Evolutionary conservation across 2,113 vertebrate species (phyloP), one percentile per base, ranked within the genome.

Genomic region (Rhineura floridana): DNA sequence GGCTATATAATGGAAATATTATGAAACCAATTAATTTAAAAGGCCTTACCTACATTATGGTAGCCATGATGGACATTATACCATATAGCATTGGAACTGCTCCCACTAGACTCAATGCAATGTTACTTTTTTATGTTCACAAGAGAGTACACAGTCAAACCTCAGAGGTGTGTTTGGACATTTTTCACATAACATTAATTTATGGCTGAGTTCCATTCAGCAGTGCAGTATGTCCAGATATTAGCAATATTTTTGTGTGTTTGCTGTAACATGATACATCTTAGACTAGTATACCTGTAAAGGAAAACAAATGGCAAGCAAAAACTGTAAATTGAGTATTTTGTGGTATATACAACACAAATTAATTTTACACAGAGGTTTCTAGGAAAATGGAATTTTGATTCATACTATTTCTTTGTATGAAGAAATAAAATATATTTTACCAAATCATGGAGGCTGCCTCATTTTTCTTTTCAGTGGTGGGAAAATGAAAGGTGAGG

Each of bases 391-490:
- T 97, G 97, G 96, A 98, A 98, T 98, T 98, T 97, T 98, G 97
- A 96, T 98, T 98, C 98, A 98, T 98, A 98, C 98, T 96, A 97
- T 98, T 98, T 97, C 98, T 98, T 99, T 99, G 98, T 99, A 98
- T 98, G 98, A 98, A 98, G 95, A 98, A 99, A 99, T 98, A 99
- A 99, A 98, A 96, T 99, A 97, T 99, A 99, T 99, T 99, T 99
- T 99, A 97, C 94, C 97, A 99, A 98, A 96, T 0, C 0, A 6
- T 30, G 76, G 81, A 25, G 62, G 28, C 0, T 0, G 17, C n/a
- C 19, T 87, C 52, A 75, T 84, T 1, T 91, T 93, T 85, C 67
- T 91, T 90, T 30, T 28, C 0, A 0, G 39, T 8, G 39, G 0
- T 28, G 48, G 50, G 44, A 59, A 59, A 52, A 69, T 15, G 48